A percentile compares a stretch with the other conserved stretches of the same genome.
phyloP scores from a whole-genome alignment of 1,140 invertebrate genomes.

The Eurosta solidaginis region DNA sequence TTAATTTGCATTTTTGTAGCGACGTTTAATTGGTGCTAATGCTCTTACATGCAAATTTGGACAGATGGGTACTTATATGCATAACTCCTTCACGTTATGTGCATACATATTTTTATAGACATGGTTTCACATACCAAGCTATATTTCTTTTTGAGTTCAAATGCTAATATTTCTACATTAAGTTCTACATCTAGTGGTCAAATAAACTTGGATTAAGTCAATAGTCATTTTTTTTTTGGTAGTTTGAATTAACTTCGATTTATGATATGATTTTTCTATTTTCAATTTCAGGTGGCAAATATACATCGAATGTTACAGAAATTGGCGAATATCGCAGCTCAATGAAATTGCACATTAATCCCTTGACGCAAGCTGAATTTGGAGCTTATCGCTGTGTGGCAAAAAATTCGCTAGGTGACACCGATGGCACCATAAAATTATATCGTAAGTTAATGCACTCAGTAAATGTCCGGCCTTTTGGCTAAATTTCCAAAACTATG shows the following conservation, averaged over 20 bases:
- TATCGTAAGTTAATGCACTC: slow-evolving; percentile 68
- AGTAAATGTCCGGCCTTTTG: no score
- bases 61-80: no score
- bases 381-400: slow-evolving; percentile 85
- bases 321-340: slow-evolving; percentile 72
- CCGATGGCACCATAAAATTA: slow-evolving; percentile 84
- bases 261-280: not conserved
- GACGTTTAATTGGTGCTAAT: slow-evolving; percentile 27
- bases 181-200: no score
- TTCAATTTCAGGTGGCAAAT: slow-evolving; percentile 70
- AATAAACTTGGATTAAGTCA: no score
- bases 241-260: not conserved
- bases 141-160: no score
- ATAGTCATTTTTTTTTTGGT: not conserved
- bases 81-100: no score
- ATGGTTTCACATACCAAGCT: no score
- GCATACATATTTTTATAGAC: no score
- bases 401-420: slow-evolving; percentile 86
- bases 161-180: no score
- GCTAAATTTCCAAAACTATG: no score
- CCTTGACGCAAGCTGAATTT: slow-evolving; percentile 70
- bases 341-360: slow-evolving; percentile 76
- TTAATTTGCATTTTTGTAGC: slow-evolving; percentile 28
- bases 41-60: slow-evolving; percentile 12
- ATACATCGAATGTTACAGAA: slow-evolving; percentile 71